Evolutionary conservation across 2,113 vertebrate genomes (phyloP).

Genomic region (Indri indri): DNA sequence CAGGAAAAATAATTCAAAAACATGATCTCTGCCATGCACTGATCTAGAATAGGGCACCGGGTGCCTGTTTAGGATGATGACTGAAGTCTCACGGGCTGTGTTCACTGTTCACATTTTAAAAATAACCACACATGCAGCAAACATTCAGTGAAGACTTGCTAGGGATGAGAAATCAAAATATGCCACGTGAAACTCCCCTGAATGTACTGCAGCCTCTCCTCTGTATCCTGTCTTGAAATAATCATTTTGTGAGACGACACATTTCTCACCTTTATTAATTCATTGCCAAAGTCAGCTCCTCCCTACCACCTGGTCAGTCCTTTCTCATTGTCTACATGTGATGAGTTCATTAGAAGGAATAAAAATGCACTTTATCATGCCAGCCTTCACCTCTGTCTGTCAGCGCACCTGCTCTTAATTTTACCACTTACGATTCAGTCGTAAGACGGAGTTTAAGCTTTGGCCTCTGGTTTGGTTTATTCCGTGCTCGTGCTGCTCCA

Average conservation of each 20-base stretch:
- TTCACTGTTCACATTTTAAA: not conserved
- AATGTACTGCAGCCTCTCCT: not conserved
- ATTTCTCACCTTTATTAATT: conserved; percentile 14
- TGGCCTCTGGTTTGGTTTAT: not conserved
- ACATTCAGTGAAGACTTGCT: not conserved
- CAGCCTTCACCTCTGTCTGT: not conserved
- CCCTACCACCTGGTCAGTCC: conserved; percentile 21
- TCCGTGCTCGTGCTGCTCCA: not conserved
- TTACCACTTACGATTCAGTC: not conserved
- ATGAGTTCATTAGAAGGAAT: conserved; percentile 56
- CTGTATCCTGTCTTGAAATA: not conserved
- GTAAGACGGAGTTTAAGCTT: not conserved
- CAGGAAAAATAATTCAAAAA: conserved; percentile 10
- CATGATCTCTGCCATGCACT: not conserved
- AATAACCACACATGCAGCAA: not conserved
- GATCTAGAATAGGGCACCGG: not conserved
- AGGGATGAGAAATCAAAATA: not conserved
- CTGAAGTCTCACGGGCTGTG: not conserved
- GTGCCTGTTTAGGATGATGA: not conserved
- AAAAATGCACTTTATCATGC: not conserved
- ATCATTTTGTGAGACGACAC: not conserved
- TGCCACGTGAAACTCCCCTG: not conserved
- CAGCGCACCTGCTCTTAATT: not conserved
- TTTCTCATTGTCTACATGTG: not conserved
- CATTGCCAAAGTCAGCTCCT: not conserved